phyloP scores from a whole-genome alignment of 2,888 invertebrate species.

The Xanthia togata region DNA sequence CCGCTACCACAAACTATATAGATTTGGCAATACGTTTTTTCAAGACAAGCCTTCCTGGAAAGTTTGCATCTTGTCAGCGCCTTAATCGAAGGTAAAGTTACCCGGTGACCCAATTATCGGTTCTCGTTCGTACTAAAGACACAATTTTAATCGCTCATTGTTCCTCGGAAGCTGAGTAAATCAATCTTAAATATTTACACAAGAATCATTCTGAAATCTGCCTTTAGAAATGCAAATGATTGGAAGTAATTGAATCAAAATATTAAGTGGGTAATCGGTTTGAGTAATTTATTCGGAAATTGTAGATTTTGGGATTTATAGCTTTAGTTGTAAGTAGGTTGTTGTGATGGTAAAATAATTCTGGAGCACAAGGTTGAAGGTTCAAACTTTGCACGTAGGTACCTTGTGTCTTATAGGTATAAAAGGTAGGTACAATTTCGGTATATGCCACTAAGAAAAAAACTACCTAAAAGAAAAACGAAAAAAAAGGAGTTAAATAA shows the following conservation, averaged over 20 bases:
- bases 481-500: too few relatives aligned
- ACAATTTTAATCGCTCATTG: slow-evolving; percentile 44
- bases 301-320: slow-evolving; percentile 30
- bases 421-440: neutral
- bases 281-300: slow-evolving; percentile 34
- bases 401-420: neutral
- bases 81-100: slow-evolving; percentile 28
- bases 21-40: too few relatives aligned
- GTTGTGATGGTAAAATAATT: neutral
- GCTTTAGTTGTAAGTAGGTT: slow-evolving; percentile 1
- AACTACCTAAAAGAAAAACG: too few relatives aligned
- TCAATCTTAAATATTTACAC: slow-evolving; percentile 44
- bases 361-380: neutral
- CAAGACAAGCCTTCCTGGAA: too few relatives aligned
- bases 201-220: slow-evolving; percentile 18
- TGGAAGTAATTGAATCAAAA: slow-evolving; percentile 42
- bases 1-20: too few relatives aligned
- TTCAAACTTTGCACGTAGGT: neutral
- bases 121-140: slow-evolving; percentile 2
- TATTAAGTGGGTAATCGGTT: slow-evolving; percentile 35
- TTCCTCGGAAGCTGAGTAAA: slow-evolving; percentile 22
- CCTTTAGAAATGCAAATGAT: slow-evolving; percentile 39
- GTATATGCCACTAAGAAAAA: neutral
- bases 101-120: slow-evolving; percentile 51
- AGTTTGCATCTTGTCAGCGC: too few relatives aligned